These are phyloP conservation scores for Pseudocheirus occidentalis DNA, from an alignment of 2,797 vertebrate genomes.

Conservation along the genomic window DNA sequence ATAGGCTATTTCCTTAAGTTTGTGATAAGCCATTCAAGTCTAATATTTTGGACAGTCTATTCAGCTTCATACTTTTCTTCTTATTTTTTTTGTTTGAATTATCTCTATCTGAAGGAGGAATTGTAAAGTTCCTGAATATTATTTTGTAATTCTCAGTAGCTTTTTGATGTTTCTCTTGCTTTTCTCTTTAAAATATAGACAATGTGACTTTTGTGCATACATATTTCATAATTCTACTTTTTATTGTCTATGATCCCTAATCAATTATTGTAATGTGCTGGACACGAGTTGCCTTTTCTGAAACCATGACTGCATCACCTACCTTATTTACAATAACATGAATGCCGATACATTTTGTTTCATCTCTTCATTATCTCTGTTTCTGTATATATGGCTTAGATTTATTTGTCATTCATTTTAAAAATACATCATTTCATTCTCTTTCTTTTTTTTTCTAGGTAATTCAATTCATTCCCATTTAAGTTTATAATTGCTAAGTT, in stretches of 20 bases:
- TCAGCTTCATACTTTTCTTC: not conserved
- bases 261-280: not conserved
- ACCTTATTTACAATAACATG: not conserved
- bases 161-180: not conserved
- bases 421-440: not conserved
- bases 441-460: not conserved
- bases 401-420: not conserved
- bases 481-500: not conserved
- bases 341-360: not conserved
- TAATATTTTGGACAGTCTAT: not conserved
- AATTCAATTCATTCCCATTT: not conserved
- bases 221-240: not conserved
- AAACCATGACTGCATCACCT: not conserved
- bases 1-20: not conserved
- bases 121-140: not conserved
- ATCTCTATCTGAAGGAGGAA: not conserved
- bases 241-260: not conserved
- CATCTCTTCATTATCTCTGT: not conserved
- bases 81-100: not conserved
- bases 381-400: not conserved
- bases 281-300: not conserved
- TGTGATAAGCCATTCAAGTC: not conserved
- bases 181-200: not conserved
- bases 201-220: not conserved
- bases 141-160: not conserved